Conservation (phyloP, 2,797 vertebrate species). For the Crax fasciolata region DNA sequence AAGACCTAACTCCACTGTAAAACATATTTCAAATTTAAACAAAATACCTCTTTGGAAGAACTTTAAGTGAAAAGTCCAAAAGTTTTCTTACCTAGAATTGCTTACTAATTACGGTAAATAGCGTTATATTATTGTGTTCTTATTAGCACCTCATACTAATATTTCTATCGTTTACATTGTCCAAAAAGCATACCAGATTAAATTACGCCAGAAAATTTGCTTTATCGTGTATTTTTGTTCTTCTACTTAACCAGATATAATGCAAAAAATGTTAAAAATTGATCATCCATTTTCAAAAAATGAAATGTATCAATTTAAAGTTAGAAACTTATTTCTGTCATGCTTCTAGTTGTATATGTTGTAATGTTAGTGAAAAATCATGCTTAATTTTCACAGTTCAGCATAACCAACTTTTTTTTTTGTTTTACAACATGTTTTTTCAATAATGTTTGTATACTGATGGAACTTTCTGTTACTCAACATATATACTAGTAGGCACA, state of each 20-base stretch:
- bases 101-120: neutral
- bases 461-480: conserved; percentile 34
- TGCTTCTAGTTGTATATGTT: neutral
- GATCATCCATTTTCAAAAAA: conserved; percentile 8
- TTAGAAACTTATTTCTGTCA: neutral
- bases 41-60: neutral
- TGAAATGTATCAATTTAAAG: conserved; percentile 39
- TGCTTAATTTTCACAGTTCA: conserved; percentile 20
- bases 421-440: conserved; percentile 49
- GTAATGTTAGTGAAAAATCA: conserved; percentile 16
- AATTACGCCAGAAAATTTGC: neutral
- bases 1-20: neutral
- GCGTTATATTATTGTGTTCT: neutral
- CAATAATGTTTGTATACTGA: conserved; percentile 31
- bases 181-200: conserved; percentile 5
- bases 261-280: conserved; percentile 31
- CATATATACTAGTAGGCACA: conserved; percentile 51
- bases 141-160: neutral
- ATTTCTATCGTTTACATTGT: conserved; percentile 1
- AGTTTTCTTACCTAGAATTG: conserved; percentile 19
- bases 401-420: conserved; percentile 18
- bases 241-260: neutral
- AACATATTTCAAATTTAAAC: conserved; percentile 32
- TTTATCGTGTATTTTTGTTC: neutral
- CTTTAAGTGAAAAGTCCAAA: neutral